Base-by-base conservation (phyloP, 1,140 invertebrate genomes). In the Drosophila orosa region DNA sequence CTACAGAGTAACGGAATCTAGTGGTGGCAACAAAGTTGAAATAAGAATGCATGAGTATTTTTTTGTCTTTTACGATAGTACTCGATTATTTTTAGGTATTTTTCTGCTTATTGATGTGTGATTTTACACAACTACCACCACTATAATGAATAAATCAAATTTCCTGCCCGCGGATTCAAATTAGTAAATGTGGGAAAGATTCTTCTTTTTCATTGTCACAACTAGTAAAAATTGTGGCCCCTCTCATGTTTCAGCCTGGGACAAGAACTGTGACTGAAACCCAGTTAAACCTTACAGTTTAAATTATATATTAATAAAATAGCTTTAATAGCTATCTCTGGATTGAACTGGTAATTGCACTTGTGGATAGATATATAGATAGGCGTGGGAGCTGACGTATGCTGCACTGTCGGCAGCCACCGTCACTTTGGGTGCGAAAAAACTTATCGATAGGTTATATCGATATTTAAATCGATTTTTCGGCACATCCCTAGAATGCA, bases 401-500 rank as follows among this genome's bases (percentile, higher is more conserved):
- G 22, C 13, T 5, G 42, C 42, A 15, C 22, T 45, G 25, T 45
- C 44, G 42, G 3, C 42, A 24, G 8, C 42, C 22, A 45, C 7
- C 22, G 42, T 5, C 31, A 31, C 31, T 29, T n/a, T n/a, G 27
- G 44, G 22, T 45, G 24, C 15, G 15, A 12, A 29, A 12, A 7
- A 8, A 19, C 1, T 3, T 29, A 48, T 48, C 47, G 47, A 29
- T 48, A 19, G 5, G 5, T 29, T 13, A 12, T 29, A 48, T 27
- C 45, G 45, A 29, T 48, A n/a, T 12, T 17, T 0, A 48, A 29
- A 48, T 48, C 47, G 27, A 48, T 48, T 48, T 48, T 48, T 48
- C 10, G 25, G 47, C 47, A 29, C 47, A 48, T 48, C 47, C 25
- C 47, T 48, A 48, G 47, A 48, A 48, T 48, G 47, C 47, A 48